A percentile compares a stretch with the other conserved stretches of the same genome.
phyloP scores from a whole-genome alignment of 2,888 invertebrate species.

The Dioctria linearis region DNA sequence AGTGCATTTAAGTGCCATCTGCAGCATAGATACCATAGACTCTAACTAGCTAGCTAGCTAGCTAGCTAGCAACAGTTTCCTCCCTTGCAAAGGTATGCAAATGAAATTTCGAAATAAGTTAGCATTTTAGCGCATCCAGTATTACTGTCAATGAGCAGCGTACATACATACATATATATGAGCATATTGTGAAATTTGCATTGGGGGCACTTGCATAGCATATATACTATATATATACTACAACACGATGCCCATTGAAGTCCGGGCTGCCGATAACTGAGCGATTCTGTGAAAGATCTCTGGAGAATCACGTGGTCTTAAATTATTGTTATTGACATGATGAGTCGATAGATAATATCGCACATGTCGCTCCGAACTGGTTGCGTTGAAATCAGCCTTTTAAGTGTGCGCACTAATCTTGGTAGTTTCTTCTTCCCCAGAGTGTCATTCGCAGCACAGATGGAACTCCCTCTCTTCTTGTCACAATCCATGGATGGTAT shows the following conservation, averaged over 20 bases:
- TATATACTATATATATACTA: neutral
- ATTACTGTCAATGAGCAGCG: slow-evolving; percentile 47
- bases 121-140: slow-evolving; percentile 43
- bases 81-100: slow-evolving; percentile 41
- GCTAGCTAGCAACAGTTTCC: neutral
- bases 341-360: slow-evolving; percentile 59
- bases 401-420: slow-evolving; percentile 26
- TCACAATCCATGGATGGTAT: neutral
- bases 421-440: neutral
- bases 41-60: neutral
- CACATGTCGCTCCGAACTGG: slow-evolving; percentile 58
- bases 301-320: slow-evolving; percentile 57
- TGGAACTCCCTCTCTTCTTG: neutral
- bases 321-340: slow-evolving; percentile 60
- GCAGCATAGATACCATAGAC: neutral
- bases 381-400: slow-evolving; percentile 45
- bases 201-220: slow-evolving; percentile 54
- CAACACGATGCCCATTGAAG: neutral
- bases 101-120: slow-evolving; percentile 52
- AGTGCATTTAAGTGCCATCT: neutral
- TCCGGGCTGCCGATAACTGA: slow-evolving; percentile 7
- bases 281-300: slow-evolving; percentile 52
- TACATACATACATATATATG: slow-evolving; percentile 44
- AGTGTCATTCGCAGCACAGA: neutral
- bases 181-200: slow-evolving; percentile 56